Conservation (phyloP, 2,113 vertebrate species). For the Ahaetulla prasina region DNA sequence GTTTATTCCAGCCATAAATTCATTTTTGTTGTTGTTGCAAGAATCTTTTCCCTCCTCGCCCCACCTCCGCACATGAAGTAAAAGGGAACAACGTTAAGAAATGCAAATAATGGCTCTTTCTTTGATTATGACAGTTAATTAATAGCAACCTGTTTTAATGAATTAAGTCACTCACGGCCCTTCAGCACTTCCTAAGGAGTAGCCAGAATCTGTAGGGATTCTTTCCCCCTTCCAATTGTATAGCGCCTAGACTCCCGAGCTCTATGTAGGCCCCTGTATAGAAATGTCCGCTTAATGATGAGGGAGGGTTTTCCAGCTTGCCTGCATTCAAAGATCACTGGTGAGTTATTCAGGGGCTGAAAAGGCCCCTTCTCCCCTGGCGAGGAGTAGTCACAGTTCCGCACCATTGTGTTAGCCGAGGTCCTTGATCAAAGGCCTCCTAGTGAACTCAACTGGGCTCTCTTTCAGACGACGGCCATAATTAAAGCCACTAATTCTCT, state of each 20-base stretch:
- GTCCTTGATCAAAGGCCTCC: conserved; percentile 79
- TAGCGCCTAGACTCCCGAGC: conserved; percentile 67
- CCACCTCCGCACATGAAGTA: conserved; percentile 65
- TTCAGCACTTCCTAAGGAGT: conserved; percentile 83
- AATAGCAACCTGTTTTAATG: conserved; percentile 88
- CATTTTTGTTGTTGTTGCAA: conserved; percentile 72
- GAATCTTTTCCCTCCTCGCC: conserved; percentile 68
- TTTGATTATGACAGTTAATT: conserved; percentile 89
- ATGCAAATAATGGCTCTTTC: conserved; percentile 84
- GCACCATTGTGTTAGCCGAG: conserved; percentile 82
- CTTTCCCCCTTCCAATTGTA: conserved; percentile 73
- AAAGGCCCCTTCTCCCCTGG: conserved; percentile 68
- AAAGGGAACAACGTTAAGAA: conserved; percentile 72
- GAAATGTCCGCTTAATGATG: conserved; percentile 86
- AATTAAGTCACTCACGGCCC: conserved; percentile 84
- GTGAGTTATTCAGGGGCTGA: conserved; percentile 76
- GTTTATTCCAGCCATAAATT: conserved; percentile 54
- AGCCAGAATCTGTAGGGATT: conserved; percentile 78
- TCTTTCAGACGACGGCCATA: conserved; percentile 83
- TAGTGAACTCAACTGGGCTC: conserved; percentile 78
- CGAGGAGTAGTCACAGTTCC: conserved; percentile 84
- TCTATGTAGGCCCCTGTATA: conserved; percentile 80
- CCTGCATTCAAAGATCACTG: conserved; percentile 86
- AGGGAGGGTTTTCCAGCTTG: conserved; percentile 81
- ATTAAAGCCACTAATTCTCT: conserved; percentile 89